Evolutionary conservation across 1,140 invertebrate species (phyloP).

Genomic region (Trypoxylus dichotomus): DNA sequence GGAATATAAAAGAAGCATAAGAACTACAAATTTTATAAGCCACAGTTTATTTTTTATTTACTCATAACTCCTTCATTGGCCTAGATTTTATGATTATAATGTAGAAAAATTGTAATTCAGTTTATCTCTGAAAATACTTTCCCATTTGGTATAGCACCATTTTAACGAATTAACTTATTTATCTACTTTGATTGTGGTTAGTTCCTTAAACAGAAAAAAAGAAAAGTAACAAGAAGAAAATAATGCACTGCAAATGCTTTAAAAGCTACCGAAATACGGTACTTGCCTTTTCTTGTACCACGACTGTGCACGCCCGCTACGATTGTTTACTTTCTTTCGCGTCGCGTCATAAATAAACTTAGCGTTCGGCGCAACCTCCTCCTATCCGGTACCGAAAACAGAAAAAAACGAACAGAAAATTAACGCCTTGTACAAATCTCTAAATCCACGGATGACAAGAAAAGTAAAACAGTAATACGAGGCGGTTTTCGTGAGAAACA

Average conservation of each 20-base stretch:
- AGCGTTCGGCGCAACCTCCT: background rate
- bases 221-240: too few relatives aligned
- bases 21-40: too few relatives aligned
- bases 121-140: too few relatives aligned
- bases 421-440: conserved; percentile 13
- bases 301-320: background rate
- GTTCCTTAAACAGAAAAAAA: too few relatives aligned
- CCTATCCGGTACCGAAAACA: background rate
- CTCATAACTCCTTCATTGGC: too few relatives aligned
- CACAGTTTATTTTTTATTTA: too few relatives aligned
- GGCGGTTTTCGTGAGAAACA: conserved; percentile 14
- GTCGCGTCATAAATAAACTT: background rate
- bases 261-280: background rate
- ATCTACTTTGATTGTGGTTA: too few relatives aligned
- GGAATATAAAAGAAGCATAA: too few relatives aligned
- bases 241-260: background rate
- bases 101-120: too few relatives aligned
- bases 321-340: background rate
- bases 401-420: background rate
- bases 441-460: conserved; percentile 18
- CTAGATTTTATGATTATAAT: too few relatives aligned
- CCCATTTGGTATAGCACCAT: too few relatives aligned
- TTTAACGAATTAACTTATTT: too few relatives aligned
- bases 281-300: background rate
- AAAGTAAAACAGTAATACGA: conserved; percentile 20